Conservation (phyloP, 2,797 vertebrate genomes). For the Manis javanica region DNA sequence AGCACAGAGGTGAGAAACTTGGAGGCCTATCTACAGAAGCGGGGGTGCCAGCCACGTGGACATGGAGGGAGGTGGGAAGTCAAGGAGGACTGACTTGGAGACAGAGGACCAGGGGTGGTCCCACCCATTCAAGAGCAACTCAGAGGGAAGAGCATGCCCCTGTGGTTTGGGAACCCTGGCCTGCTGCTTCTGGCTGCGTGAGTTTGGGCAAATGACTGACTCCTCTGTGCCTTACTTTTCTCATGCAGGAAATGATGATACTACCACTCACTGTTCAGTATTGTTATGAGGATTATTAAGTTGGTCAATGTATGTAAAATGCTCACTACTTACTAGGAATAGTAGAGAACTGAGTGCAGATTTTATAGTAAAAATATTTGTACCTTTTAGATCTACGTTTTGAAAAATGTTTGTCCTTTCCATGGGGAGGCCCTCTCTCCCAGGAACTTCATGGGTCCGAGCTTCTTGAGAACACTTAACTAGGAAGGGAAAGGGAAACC, state of each 20-base stretch:
- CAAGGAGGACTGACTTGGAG: too few relatives aligned
- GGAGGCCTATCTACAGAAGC: background rate
- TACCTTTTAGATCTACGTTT: background rate
- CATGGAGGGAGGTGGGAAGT: background rate
- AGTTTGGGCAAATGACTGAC: background rate
- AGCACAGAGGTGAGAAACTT: background rate
- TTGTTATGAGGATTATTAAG: background rate
- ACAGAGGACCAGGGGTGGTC: too few relatives aligned
- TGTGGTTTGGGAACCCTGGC: background rate
- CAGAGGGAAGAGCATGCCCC: rapidly evolving
- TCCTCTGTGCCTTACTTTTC: background rate
- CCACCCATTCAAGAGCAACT: rapidly evolving
- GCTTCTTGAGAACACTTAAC: background rate
- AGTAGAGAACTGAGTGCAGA: background rate
- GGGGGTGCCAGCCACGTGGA: background rate
- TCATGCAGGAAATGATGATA: background rate
- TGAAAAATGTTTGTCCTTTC: background rate
- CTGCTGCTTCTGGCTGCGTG: background rate
- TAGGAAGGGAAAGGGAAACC: background rate
- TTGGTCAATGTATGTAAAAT: background rate
- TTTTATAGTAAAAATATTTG: background rate
- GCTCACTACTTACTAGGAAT: background rate
- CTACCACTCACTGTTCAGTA: rapidly evolving
- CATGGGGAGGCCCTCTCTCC: background rate
- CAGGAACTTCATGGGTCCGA: background rate